Evolutionary conservation across 2,797 vertebrate species (phyloP).

Genomic region (Trachurus trachurus): DNA sequence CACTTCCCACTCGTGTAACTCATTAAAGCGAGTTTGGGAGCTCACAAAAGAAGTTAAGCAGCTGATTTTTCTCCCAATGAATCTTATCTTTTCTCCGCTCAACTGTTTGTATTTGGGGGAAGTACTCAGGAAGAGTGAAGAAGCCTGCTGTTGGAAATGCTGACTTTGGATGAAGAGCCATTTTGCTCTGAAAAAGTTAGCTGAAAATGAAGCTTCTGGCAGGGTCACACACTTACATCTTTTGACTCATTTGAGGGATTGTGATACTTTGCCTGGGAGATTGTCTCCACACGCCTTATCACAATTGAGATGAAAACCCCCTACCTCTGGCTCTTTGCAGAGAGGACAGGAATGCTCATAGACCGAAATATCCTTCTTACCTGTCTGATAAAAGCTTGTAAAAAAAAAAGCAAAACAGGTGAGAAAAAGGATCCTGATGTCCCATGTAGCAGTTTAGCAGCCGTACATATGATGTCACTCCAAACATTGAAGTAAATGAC

Average conservation of each 20-base stretch:
- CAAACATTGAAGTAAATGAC: slow-evolving; percentile 97
- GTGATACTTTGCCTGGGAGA: slow-evolving; percentile 35
- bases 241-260: slow-evolving; percentile 60
- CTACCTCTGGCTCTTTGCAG: neutral
- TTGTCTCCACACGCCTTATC: slow-evolving; percentile 20
- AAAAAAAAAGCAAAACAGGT: slow-evolving; percentile 26
- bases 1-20: slow-evolving; percentile 24
- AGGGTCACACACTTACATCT: slow-evolving; percentile 41
- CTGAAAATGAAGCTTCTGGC: slow-evolving; percentile 54
- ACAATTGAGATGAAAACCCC: slow-evolving; percentile 36
- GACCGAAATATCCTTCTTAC: slow-evolving; percentile 64
- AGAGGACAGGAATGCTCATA: slow-evolving; percentile 1
- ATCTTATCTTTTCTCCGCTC: slow-evolving; percentile 45
- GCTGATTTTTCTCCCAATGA: slow-evolving; percentile 51
- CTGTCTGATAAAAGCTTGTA: slow-evolving; percentile 50
- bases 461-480: slow-evolving; percentile 99
- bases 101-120: slow-evolving; percentile 64
- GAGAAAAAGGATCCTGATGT: slow-evolving; percentile 79
- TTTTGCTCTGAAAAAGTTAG: slow-evolving; percentile 42
- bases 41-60: slow-evolving; percentile 53
- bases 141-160: slow-evolving; percentile 42
- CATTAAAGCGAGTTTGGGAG: slow-evolving; percentile 44
- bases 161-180: slow-evolving; percentile 56
- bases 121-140: slow-evolving; percentile 47
- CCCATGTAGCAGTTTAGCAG: slow-evolving; percentile 96